Conservation (phyloP, 2,113 vertebrate genomes). For the Limnothrissa miodon region DNA sequence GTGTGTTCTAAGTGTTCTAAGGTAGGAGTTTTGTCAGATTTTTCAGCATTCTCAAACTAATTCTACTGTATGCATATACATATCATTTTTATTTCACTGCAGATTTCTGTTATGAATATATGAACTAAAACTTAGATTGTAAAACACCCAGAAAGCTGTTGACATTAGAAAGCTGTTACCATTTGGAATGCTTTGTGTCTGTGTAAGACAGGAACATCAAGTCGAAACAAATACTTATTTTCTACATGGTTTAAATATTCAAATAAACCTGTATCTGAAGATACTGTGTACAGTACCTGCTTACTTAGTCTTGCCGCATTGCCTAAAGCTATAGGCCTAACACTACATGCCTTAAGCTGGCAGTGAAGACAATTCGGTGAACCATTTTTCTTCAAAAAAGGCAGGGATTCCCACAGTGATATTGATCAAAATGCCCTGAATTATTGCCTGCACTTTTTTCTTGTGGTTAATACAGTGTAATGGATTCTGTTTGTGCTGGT, state of each 20-base stretch:
- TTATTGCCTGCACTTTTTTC: not conserved
- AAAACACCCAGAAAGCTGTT: not conserved
- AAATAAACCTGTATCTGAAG: constrained; percentile 14
- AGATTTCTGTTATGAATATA: not conserved
- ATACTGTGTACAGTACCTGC: not conserved
- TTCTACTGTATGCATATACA: too few species aligned
- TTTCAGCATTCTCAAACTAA: too few species aligned
- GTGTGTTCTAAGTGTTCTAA: too few species aligned
- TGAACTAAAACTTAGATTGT: not conserved
- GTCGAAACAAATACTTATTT: constrained; percentile 10
- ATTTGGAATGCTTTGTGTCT: not conserved
- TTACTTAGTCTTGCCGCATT: not conserved
- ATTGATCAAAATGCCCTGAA: constrained; percentile 39
- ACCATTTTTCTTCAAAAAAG: constrained; percentile 26
- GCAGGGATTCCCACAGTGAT: constrained; percentile 33
- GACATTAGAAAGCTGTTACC: not conserved
- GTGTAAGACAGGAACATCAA: not conserved
- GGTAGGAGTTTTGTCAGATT: too few species aligned
- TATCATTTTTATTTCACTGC: too few species aligned
- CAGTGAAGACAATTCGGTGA: constrained; percentile 33
- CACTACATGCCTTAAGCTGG: constrained; percentile 11
- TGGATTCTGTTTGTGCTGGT: not conserved
- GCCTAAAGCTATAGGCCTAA: too few species aligned
- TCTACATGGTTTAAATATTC: constrained; percentile 18
- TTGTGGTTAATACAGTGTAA: constrained; percentile 3